Conservation (phyloP, 2,113 vertebrate species). For the Tragelaphus scriptus region DNA sequence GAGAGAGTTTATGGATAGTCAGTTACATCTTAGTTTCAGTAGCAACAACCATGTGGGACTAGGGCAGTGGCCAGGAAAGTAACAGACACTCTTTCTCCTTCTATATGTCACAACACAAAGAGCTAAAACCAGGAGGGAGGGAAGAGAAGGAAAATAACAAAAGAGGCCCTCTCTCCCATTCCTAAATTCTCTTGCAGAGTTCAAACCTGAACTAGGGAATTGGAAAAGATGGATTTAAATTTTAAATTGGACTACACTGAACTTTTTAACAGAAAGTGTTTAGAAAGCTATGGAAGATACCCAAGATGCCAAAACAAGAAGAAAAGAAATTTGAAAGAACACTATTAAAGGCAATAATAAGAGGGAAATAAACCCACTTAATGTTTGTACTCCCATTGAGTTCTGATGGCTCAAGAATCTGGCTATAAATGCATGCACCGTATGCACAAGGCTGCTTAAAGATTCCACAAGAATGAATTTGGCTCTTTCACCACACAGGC, state of each 20-base stretch:
- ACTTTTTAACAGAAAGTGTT: background rate
- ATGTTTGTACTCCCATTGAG: background rate
- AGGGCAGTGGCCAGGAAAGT: background rate
- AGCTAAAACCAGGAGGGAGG: background rate
- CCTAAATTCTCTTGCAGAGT: background rate
- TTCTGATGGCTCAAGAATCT: background rate
- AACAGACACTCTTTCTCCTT: background rate
- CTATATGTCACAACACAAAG: background rate
- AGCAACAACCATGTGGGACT: background rate
- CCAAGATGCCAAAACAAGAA: background rate
- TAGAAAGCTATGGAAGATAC: background rate
- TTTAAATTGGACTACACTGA: background rate
- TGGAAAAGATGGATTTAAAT: background rate
- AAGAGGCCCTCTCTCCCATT: background rate
- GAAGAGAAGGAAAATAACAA: background rate
- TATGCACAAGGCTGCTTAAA: background rate
- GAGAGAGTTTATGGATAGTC: background rate
- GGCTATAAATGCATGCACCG: background rate
- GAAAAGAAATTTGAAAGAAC: background rate
- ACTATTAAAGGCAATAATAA: background rate
- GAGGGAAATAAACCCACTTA: background rate
- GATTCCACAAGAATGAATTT: background rate
- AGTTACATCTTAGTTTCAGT: background rate
- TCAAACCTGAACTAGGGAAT: background rate
- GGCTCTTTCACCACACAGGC: background rate